A percentile compares a stretch with the other conserved stretches of the same genome.
These are phyloP conservation scores for Meteorus colon DNA, from an alignment of 2,888 invertebrate genomes.

Conservation along the genomic window DNA sequence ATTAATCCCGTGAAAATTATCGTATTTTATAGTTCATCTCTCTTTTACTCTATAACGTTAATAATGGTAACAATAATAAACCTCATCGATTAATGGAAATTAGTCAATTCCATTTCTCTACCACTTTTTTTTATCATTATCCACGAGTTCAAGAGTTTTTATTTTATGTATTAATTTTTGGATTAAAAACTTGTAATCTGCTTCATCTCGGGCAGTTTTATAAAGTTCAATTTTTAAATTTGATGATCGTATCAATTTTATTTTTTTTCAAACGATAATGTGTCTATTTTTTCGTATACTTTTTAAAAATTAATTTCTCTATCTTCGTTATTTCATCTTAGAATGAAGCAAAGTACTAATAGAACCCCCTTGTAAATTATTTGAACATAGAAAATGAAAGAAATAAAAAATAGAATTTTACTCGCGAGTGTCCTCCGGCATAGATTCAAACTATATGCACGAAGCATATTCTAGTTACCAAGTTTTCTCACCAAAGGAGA, in stretches of 20 bases:
- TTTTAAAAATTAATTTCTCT: background rate
- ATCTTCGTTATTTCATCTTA: background rate
- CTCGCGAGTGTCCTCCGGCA: background rate
- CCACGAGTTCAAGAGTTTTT: no score
- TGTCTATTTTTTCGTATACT: background rate
- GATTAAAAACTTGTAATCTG: no score
- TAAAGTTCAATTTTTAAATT: background rate
- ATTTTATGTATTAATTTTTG: no score
- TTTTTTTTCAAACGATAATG: background rate
- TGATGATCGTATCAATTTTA: background rate
- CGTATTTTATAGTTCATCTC: background rate
- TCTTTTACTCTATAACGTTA: background rate
- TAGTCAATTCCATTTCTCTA: background rate
- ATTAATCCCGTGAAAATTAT: constrained; percentile 22
- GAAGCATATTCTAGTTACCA: constrained; percentile 48
- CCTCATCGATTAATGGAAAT: background rate
- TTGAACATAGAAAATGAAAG: background rate
- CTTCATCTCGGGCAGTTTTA: no score
- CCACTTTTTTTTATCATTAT: background rate
- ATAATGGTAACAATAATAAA: no score
- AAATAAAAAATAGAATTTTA: background rate
- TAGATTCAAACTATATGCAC: constrained; percentile 25
- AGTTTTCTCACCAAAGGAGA: constrained; percentile 59
- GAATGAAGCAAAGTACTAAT: background rate
- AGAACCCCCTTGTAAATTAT: background rate